A percentile compares a stretch with the other conserved stretches of the same genome.
phyloP scores from a whole-genome alignment of 2,113 vertebrate genomes.

The Crypturellus undulatus region DNA sequence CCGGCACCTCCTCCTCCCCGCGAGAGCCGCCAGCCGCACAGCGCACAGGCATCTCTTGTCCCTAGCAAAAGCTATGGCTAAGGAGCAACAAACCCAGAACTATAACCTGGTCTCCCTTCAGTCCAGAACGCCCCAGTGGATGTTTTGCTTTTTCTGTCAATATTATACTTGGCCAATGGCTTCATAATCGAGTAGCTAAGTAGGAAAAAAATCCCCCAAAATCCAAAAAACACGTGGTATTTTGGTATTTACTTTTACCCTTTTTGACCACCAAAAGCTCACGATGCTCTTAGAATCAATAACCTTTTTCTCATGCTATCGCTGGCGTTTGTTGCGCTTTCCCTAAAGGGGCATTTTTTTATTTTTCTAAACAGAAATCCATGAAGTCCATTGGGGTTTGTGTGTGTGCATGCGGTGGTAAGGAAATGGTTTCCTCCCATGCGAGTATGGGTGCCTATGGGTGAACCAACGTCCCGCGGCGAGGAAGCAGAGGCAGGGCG shows the following conservation, averaged over 20 bases:
- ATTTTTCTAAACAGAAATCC: background rate
- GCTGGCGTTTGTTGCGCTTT: background rate
- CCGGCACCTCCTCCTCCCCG: background rate
- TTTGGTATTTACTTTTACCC: background rate
- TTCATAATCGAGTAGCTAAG: conserved; percentile 5
- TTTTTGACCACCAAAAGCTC: background rate
- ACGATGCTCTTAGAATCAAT: background rate
- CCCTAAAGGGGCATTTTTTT: background rate
- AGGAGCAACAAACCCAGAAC: background rate
- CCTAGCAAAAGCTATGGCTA: background rate
- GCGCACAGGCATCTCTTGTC: background rate
- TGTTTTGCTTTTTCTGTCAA: conserved; percentile 17
- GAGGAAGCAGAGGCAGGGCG: conserved; percentile 28
- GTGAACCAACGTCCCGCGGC: background rate
- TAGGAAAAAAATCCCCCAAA: background rate
- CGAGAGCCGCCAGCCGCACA: background rate
- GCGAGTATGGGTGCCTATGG: background rate
- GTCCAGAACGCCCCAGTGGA: background rate
- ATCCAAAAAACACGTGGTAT: too few species aligned
- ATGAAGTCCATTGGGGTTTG: background rate
- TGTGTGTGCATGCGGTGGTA: background rate
- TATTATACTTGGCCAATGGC: conserved; percentile 7
- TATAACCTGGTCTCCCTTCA: conserved; percentile 3
- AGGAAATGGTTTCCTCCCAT: background rate
- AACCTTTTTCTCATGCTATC: background rate